Percentiles rank a stretch among this genome's conserved stretches.
These are phyloP conservation scores for Pachyseris speciosa DNA, from an alignment of 64 coral and sea anemone genomes.

Conservation along the genomic window DNA sequence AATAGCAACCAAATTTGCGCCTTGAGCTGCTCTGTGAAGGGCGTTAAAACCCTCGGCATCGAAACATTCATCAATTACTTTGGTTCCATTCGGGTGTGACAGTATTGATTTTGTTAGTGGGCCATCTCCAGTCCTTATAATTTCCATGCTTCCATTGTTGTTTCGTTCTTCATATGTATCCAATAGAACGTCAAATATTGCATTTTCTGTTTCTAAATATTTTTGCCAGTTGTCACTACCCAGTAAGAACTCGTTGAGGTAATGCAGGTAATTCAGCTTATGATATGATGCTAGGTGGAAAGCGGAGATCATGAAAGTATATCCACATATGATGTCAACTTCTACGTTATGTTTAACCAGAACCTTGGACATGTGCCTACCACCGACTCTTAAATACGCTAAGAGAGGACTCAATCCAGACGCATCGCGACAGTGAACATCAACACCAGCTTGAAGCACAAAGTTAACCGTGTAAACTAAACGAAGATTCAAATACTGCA, in stretches of 20 bases:
- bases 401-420: slow-evolving; percentile 42
- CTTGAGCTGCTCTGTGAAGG: slow-evolving; percentile 85
- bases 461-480: not conserved
- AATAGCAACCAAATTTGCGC: slow-evolving; percentile 80
- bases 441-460: slow-evolving; percentile 3
- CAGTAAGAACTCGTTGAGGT: slow-evolving; percentile 49
- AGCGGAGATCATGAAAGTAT: slow-evolving; percentile 41
- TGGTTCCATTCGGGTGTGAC: slow-evolving; percentile 36
- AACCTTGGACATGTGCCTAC: slow-evolving; percentile 88
- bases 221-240: slow-evolving; percentile 47
- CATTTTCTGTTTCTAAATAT: slow-evolving; percentile 51
- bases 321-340: slow-evolving; percentile 44
- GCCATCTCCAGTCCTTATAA: slow-evolving; percentile 29
- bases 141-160: not conserved
- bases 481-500: not conserved
- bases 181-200: slow-evolving; percentile 80
- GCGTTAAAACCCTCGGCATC: slow-evolving; percentile 74
- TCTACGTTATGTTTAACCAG: slow-evolving; percentile 59
- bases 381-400: slow-evolving; percentile 55
- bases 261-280: slow-evolving; percentile 86
- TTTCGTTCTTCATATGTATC: slow-evolving; percentile 60
- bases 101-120: slow-evolving; percentile 60
- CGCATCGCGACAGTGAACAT: slow-evolving; percentile 37
- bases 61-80: slow-evolving; percentile 69
- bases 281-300: slow-evolving; percentile 77